Evolutionary conservation across 2,888 invertebrate genomes (phyloP), one percentile per base, ranked within the genome.

Genomic region (Epistrophe eligans): DNA sequence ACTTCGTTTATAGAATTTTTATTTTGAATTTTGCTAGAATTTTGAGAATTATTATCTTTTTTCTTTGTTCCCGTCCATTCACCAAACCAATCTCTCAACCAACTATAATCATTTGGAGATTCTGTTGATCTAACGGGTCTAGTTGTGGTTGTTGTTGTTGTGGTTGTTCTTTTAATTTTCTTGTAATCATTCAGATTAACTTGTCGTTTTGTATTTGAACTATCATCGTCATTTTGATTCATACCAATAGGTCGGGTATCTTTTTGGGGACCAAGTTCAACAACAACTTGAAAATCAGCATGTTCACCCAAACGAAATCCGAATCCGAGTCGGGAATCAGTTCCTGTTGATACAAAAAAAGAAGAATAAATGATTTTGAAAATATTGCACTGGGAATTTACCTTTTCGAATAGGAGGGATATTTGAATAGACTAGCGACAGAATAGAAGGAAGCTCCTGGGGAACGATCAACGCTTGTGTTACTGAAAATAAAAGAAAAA

Each of bases 321-420:
- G 89, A 97, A 95, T 0, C 97, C 97, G 13, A 97, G 91, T 28
- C 96, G 94, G 0, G 97, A 97, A 91, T 97, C 97, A 6, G 96
- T 96, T 48, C 97, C 97, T 97, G 92, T 3, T 32, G 11, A 17
- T n/a, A n/a, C 4, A 50, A 28, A 58, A 58, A 10, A 13, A 15
- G 17, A 66, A 52, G 15, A 50, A 45, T 28, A 38, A 32, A 50
- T 13, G 15, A 24, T 24, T 32, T 48, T 17, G 8, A 48, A 17
- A 38, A 38, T 40, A 13, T 24, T 57, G n/a, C 24, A 11, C 6
- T 4, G 9, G 3, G 0, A n/a, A 24, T 81, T 83, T 40, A 96
- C 97, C 97, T 95, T 97, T 97, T 90, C 96, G 96, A 11, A 97
- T 95, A 0, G 96, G 97, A 6, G 97, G 97, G 84, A 97, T 96